Conservation (phyloP, 2,113 vertebrate genomes). For the Catharus fuscescens region DNA sequence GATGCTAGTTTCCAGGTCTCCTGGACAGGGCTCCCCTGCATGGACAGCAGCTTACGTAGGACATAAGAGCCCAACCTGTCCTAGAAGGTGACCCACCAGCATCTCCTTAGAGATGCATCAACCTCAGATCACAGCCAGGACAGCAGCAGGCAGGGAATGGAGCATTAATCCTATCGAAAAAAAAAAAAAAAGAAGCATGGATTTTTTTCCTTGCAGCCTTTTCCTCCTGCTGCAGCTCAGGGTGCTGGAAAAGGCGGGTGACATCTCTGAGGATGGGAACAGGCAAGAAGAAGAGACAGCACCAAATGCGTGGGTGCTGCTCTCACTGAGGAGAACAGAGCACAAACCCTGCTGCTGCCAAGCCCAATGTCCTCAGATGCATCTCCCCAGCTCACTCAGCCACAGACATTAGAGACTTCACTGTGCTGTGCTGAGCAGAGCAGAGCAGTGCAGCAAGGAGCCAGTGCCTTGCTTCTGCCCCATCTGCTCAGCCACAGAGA, state of each 20-base stretch:
- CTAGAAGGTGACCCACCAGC: background rate
- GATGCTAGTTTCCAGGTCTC: background rate
- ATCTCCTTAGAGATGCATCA: background rate
- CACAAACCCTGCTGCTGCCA: constrained; percentile 52
- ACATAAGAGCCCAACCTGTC: background rate
- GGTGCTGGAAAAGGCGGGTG: constrained; percentile 5
- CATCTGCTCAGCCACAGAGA: rapidly evolving
- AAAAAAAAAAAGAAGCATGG: background rate
- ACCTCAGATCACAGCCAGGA: background rate
- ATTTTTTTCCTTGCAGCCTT: background rate
- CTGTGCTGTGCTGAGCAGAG: rapidly evolving
- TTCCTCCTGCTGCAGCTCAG: background rate
- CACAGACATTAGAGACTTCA: background rate
- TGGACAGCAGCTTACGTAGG: background rate
- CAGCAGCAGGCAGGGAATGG: background rate
- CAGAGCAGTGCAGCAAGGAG: rapidly evolving
- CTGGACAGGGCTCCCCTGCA: background rate
- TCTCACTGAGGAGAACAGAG: constrained; percentile 9
- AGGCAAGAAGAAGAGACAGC: constrained; percentile 50
- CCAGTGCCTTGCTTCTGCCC: background rate
- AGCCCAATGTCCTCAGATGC: constrained; percentile 62
- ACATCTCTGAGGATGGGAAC: constrained; percentile 27
- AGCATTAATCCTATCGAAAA: background rate
- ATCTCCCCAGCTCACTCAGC: constrained; percentile 23
- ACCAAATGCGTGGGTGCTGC: constrained; percentile 27